Conservation (phyloP, 2,888 invertebrate species). For the Seira ritae region DNA sequence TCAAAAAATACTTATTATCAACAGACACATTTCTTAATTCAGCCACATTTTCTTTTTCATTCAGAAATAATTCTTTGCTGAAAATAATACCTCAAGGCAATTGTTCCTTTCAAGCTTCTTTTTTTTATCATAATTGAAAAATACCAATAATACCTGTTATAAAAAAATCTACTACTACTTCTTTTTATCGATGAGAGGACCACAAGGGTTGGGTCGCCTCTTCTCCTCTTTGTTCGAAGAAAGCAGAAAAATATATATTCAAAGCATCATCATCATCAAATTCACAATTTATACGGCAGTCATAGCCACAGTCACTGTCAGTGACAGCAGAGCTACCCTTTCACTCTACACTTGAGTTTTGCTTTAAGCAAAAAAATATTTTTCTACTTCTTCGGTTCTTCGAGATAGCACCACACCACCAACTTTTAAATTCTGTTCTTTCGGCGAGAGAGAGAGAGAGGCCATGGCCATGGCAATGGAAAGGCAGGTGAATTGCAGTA, state of each 20-base stretch:
- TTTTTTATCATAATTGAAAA: slow-evolving; percentile 20
- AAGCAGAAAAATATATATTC: not conserved
- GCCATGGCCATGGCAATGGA: no score
- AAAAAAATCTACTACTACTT: no score
- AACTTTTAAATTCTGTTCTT: no score
- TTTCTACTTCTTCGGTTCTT: no score
- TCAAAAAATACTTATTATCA: slow-evolving; percentile 11
- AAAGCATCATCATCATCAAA: no score
- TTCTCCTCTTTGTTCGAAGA: not conserved
- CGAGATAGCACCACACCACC: no score
- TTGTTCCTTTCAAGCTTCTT: not conserved
- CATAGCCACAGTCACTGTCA: not conserved
- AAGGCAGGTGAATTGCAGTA: no score
- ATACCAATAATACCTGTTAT: not conserved
- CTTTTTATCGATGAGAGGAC: slow-evolving; percentile 16
- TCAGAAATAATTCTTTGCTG: no score
- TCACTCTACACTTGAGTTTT: not conserved
- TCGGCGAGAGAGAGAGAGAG: no score
- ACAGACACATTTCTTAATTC: not conserved
- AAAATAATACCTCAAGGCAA: no score
- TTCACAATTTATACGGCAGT: no score
- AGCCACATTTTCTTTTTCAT: not conserved
- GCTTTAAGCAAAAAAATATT: slow-evolving; percentile 21
- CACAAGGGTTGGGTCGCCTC: slow-evolving; percentile 41
- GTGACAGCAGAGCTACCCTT: not conserved